Conservation (phyloP, 2,888 invertebrate species). For the Helicoverpa assulta region DNA sequence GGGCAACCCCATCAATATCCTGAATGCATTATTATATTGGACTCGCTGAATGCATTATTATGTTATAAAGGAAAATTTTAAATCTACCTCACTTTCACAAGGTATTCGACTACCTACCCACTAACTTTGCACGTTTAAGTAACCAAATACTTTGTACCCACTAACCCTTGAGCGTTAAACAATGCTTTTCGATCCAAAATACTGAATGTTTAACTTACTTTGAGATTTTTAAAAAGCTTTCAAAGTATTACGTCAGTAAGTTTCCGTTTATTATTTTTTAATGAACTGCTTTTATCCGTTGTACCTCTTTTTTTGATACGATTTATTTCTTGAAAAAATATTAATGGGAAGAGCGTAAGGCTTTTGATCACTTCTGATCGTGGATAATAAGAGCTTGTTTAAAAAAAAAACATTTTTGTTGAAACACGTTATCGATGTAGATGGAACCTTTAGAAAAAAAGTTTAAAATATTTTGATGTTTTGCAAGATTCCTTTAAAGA, state of each 20-base stretch:
- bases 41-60: not conserved
- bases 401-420: no score
- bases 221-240: slow-evolving; percentile 49
- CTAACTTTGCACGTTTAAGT: not conserved
- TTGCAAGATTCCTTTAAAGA: no score
- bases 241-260: slow-evolving; percentile 32
- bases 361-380: not conserved
- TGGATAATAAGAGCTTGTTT: no score
- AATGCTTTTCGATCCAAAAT: slow-evolving; percentile 19
- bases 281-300: slow-evolving; percentile 17
- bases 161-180: slow-evolving; percentile 8
- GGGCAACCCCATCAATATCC: not conserved
- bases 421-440: no score
- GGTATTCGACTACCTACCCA: not conserved
- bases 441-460: no score
- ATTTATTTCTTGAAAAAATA: not conserved
- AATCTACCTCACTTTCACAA: not conserved
- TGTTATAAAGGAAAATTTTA: not conserved
- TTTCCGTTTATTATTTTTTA: slow-evolving; percentile 41
- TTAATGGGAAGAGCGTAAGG: not conserved
- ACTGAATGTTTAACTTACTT: slow-evolving; percentile 50
- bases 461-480: no score
- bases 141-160: not conserved
- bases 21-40: no score
- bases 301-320: not conserved